phyloP scores from a whole-genome alignment of 1,140 invertebrate genomes.

The Ganaspis sp. region DNA sequence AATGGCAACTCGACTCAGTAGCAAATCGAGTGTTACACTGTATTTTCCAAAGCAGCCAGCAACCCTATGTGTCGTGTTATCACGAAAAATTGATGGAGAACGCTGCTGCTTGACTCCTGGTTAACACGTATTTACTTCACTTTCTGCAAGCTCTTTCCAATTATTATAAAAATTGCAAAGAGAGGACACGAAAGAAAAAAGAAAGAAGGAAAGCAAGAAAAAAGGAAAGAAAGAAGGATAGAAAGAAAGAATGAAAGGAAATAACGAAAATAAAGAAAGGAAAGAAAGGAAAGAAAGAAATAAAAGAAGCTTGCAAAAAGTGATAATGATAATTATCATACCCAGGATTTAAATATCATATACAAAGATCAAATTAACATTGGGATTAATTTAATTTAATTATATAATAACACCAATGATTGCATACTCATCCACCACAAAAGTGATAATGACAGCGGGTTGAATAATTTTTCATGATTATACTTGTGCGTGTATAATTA shows the following conservation, averaged over 20 bases:
- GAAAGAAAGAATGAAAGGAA: no score
- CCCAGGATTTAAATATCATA: neutral
- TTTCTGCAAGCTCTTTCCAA: no score
- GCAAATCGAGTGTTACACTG: constrained; percentile 48
- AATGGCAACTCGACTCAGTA: constrained; percentile 52
- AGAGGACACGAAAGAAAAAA: no score
- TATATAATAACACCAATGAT: neutral
- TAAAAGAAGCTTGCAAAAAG: no score
- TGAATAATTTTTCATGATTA: constrained; percentile 11
- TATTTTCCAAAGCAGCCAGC: constrained; percentile 49
- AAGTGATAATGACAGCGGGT: constrained; percentile 2
- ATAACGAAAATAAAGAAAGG: no score
- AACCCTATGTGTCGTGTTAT: constrained; percentile 45
- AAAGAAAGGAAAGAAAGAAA: no score
- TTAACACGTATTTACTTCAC: constrained; percentile 30
- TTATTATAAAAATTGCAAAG: no score
- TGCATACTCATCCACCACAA: neutral
- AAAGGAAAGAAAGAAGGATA: no score
- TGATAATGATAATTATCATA: constrained; percentile 2
- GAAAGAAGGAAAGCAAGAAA: no score
- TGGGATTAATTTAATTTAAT: neutral
- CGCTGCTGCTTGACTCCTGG: constrained; percentile 55
- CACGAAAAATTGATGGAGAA: constrained; percentile 52
- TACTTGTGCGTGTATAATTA: neutral
- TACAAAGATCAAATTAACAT: neutral